phyloP scores from a whole-genome alignment of 2,888 invertebrate species.

The Sinelater perroti region DNA sequence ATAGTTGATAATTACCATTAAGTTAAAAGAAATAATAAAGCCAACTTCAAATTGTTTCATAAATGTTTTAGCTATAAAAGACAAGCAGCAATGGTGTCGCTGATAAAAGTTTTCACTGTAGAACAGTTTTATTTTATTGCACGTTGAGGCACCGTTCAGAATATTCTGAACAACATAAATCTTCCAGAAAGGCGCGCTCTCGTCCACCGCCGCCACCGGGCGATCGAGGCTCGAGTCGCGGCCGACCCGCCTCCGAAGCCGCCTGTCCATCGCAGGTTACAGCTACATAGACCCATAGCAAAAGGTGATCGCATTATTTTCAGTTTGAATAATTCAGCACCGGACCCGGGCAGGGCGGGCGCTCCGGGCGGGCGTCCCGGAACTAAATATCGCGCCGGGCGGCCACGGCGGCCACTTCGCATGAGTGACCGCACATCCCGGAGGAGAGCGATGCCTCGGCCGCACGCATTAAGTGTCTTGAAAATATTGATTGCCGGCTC shows the following conservation, averaged over 20 bases:
- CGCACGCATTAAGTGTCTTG: constrained; percentile 46
- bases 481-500: constrained; percentile 63
- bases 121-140: no score
- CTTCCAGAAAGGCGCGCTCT: no score
- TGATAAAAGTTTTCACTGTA: no score
- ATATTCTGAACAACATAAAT: no score
- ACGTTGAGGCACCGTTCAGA: no score
- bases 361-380: no score
- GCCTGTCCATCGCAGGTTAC: neutral
- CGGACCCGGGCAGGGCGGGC: constrained; percentile 31
- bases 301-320: constrained; percentile 51
- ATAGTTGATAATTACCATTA: no score
- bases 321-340: constrained; percentile 50
- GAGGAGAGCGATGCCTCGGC: constrained; percentile 40
- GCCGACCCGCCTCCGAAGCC: neutral
- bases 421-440: constrained; percentile 41
- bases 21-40: no score
- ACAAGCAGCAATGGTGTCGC: no score
- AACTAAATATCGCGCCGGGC: constrained; percentile 42
- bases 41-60: no score
- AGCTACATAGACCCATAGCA: constrained; percentile 16
- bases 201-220: constrained; percentile 1
- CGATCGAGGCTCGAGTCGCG: no score
- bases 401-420: constrained; percentile 40
- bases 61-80: no score